Evolutionary conservation across 2,888 invertebrate species (phyloP), one percentile per base, ranked within the genome.

Genomic region (Ypsolopha scabrella): DNA sequence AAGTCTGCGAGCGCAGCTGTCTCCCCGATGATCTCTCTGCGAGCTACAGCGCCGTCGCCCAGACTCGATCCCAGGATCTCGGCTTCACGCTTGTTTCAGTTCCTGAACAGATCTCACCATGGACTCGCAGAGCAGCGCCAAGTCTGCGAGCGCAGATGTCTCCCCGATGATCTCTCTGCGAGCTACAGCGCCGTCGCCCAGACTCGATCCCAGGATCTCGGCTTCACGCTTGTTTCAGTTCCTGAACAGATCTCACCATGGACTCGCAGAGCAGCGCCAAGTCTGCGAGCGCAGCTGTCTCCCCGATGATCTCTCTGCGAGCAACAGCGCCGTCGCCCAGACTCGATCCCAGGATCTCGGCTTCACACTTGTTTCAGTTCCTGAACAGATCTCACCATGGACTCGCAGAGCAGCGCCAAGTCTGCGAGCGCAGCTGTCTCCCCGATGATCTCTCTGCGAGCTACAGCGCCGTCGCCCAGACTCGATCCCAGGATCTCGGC

Each of bases 401-500:
- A 94, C 73, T 98, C 98, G 70, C 97, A 96, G 41, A 98, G 87
- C 58, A 96, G 92, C 1, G 96, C 97, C 13, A 98, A 80, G 59
- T 94, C 94, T 51, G 93, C 92, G 48, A 98, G 87, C 57, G 94
- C 92, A 52, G 90, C 89, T 59, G 94, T 91, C 70, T 98, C 96
- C 0, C 93, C 91, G 33, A 98, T 88, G 54, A 98, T 94, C 78
- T 98, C 97, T 52, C 93, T 91, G 41, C 91, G 89, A 0, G 92
- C 90, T 33, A 97, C 94, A 35, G 94, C 93, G 6, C 94, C 94
- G 70, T 97, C 97, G 6, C 95, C 95, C 13, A 97, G 82, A 70
- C 97, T 98, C 53, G 94, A 94, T 11, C 96, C 97, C 8, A 98
- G 87, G 67, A 98, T 97, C 72, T 96, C 95, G 0, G 97, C 97